Conservation (phyloP, 2,888 invertebrate species). For the Nineta flava region DNA sequence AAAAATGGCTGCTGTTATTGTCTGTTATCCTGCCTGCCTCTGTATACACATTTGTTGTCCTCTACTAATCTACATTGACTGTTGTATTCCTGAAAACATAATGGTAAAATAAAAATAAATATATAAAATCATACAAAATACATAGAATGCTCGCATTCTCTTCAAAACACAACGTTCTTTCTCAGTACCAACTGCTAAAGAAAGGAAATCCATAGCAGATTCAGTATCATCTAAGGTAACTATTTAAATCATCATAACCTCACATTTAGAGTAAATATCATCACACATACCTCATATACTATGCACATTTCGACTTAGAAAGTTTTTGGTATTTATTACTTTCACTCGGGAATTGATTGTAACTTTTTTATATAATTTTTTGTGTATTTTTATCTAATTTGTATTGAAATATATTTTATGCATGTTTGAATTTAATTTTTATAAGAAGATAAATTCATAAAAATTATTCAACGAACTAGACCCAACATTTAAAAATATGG, state of each 20-base stretch:
- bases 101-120: no score
- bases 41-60: no score
- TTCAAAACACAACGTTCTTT: conserved; percentile 87
- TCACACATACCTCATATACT: no score
- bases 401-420: neutral
- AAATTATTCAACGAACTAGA: no score
- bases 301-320: no score
- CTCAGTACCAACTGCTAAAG: conserved; percentile 83
- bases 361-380: neutral
- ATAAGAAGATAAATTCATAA: no score
- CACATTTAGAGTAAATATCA: no score
- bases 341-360: neutral
- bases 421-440: no score
- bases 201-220: conserved; percentile 35
- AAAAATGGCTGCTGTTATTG: neutral
- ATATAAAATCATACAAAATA: neutral
- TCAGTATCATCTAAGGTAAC: conserved; percentile 29
- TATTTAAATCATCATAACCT: conserved; percentile 4
- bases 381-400: neutral
- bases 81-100: no score
- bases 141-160: conserved; percentile 55
- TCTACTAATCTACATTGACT: no score
- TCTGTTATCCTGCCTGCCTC: conserved; percentile 3
- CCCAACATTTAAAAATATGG: no score
- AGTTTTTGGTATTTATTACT: no score